Evolutionary conservation across 2,888 invertebrate genomes (phyloP), one percentile per base, ranked within the genome.

Genomic region (Netelia inedita): DNA sequence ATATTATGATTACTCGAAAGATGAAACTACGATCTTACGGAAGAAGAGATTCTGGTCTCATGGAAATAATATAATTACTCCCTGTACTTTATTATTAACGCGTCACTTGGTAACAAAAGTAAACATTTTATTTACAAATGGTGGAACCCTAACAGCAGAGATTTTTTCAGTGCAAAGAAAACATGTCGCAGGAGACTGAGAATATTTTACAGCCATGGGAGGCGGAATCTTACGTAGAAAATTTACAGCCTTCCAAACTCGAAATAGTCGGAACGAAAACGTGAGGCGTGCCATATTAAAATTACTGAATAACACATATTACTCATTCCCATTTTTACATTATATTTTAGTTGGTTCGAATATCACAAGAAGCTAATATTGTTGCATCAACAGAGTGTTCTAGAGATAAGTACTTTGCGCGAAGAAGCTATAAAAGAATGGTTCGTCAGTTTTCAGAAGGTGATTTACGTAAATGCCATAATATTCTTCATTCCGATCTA

Each of bases 341-440:
- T n/a, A 41, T 1, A n/a, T 35, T 57, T 8, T 84, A 97, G 97
- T 74, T 98, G 98, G 98, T 94, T 97, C 66, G 97, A 97, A 88
- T 96, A 96, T 94, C 98, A 98, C 91, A 96, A 97, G 91, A 95
- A 96, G 89, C 92, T 98, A 9, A 97, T 98, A 91, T 97, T 98
- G 93, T 93, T 98, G 11, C 97, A 97, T 91, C 98, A 98, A 93
- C 98, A 98, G 94, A 98, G 98, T 1, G 95, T 97, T 61, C 93
- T 98, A 59, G 98, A 98, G 94, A 97, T 97, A 0, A 95, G 96
- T 11, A 95, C 95, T 35, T 94, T 97, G 90, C 96, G 96, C 87
- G 98, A 98, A 93, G 98, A 98, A 94, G 95, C 96, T 74, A 96
- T 98, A 0, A 98, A 98, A 94, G 98, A 98, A 94, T 95, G 96